Evolutionary conservation across 2,797 vertebrate genomes (phyloP), one percentile per base, ranked within the genome.

Genomic region (Leptatherina wallacei): DNA sequence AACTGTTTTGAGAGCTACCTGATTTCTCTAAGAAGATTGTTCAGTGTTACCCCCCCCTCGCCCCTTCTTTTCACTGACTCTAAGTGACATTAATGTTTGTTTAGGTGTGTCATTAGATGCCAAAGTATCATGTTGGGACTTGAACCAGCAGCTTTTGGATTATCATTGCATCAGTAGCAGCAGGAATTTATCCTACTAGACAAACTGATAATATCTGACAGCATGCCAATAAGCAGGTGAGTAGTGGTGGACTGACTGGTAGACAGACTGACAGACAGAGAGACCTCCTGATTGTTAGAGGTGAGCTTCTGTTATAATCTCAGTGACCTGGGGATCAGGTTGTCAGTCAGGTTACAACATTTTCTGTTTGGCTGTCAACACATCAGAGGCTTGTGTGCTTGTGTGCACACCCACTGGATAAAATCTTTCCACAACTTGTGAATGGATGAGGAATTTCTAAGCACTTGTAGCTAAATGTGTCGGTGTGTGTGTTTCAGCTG

Each of bases 311-410:
- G 33, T 81, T 76, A 55, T 51, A 80, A 67, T 61, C 66, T 64
- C 38, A 18, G 47, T 76, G 75, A 78, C 59, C 65, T 12, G 68
- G 57, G 60, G 60, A 7, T 80, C 62, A 58, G 73, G 36, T 66
- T 57, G 75, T 84, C 56, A 33, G 78, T 75, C 73, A 76, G 65
- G 76, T 83, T 73, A 62, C 75, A 74, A 73, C 78, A 75, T 67
- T 69, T 66, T 77, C 52, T 84, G 61, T 72, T 67, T 66, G 57
- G 55, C 71, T 75, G 55, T 81, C 82, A 83, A 65, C 84, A 76
- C 42, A 44, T 4, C 63, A 73, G 55, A 54, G 61, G 63, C 62
- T 61, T 69, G 61, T 70, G 33, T 59, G 65, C 60, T 18, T 69
- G 57, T 69, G 71, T 38, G 59, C 49, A 52, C 10, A 12, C 44